Evolutionary conservation across 2,113 vertebrate species (phyloP), one percentile per base, ranked within the genome.

Genomic region (Corythaeola cristata): DNA sequence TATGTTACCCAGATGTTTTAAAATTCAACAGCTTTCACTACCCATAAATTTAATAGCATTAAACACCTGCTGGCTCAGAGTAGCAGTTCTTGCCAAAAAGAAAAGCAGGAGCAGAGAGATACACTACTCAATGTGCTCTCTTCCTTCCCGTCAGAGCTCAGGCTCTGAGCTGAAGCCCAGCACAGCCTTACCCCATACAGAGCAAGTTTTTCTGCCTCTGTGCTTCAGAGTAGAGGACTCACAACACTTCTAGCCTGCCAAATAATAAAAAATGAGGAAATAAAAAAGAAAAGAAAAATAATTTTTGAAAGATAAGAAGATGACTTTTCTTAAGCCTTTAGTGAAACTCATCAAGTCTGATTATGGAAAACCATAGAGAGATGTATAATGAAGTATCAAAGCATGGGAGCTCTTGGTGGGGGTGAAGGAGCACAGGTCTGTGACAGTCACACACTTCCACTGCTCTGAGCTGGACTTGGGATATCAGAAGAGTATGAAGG

Each of bases 21-120:
- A 98, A 98, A 98, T 97, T 98, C 97, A 98, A 89, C 97, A 96
- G 96, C 96, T 97, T 98, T 98, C 95, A 67, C 95, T 98, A 97
- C 97, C 92, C 98, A 97, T 98, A 98, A 98, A 98, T 98, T 98
- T 98, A 98, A 98, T 97, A 97, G 96, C 98, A 97, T 98, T 98
- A 98, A 98, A 93, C 98, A 98, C 98, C 98, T 98, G 98, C 98
- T 98, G 98, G 92, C 94, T 97, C 83, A 68, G 93, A 96, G 94
- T 95, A 96, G 90, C 63, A 92, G 79, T 90, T 95, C 97, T 92
- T 98, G 98, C 98, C 98, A 98, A 98, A 96, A 97, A 98, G 88
- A 88, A 97, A 98, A 97, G 97, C 96, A 98, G 95, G 96, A 97
- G 94, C 85, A 97, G 88, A 82, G 92, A 35, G 72, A 97, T 97